Percentiles rank a stretch among this genome's conserved stretches.
These are phyloP conservation scores for Teinopalpus imperialis DNA, from an alignment of 2,888 invertebrate genomes.

Conservation along the genomic window DNA sequence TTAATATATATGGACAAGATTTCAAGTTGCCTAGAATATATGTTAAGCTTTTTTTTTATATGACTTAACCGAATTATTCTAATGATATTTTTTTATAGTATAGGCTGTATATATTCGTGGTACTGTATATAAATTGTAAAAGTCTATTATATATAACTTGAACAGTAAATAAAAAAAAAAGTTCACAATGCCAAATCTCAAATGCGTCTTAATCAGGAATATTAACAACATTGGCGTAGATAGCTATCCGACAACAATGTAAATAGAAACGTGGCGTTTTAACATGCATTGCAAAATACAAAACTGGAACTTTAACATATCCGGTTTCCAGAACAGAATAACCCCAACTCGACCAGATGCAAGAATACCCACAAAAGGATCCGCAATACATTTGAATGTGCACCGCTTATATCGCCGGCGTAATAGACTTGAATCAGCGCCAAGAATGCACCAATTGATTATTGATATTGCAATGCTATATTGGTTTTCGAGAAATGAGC, in stretches of 20 bases:
- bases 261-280: constrained; percentile 18
- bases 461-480: constrained; percentile 77
- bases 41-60: too few relatives aligned
- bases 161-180: too few relatives aligned
- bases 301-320: constrained; percentile 8
- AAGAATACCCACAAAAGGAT: constrained; percentile 43
- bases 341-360: constrained; percentile 35
- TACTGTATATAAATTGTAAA: too few relatives aligned
- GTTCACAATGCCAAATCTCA: too few relatives aligned
- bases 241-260: constrained; percentile 1
- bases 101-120: too few relatives aligned
- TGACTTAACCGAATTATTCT: too few relatives aligned
- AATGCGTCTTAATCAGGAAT: too few relatives aligned
- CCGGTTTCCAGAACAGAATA: constrained; percentile 22
- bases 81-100: too few relatives aligned
- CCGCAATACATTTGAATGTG: constrained; percentile 53
- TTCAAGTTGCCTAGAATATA: too few relatives aligned
- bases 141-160: too few relatives aligned
- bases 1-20: too few relatives aligned
- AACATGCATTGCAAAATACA: constrained; percentile 18
- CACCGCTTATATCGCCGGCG: constrained; percentile 38
- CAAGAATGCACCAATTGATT: constrained; percentile 81
- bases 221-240: constrained; percentile 14
- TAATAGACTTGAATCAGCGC: constrained; percentile 78
- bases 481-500: constrained; percentile 66